phyloP scores from a whole-genome alignment of 2,797 vertebrate genomes.

The Jordanella pulchra region DNA sequence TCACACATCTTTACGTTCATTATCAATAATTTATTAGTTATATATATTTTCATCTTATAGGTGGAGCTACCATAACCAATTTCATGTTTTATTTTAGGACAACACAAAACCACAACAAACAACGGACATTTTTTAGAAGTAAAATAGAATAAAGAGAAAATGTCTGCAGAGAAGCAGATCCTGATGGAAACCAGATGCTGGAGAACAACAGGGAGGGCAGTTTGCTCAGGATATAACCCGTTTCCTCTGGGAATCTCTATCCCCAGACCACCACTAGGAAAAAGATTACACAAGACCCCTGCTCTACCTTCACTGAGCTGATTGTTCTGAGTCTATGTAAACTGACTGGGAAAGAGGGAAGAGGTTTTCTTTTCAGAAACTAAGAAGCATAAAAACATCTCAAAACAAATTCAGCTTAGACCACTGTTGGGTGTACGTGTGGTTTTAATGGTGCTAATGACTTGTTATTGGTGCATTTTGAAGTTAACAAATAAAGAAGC shows the following conservation, averaged over 20 bases:
- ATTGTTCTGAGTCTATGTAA: conserved; percentile 4
- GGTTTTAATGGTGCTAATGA: conserved; percentile 5
- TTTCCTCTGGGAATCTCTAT: conserved; percentile 64
- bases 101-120: background rate
- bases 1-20: conserved; percentile 5
- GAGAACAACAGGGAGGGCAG: conserved; percentile 49
- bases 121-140: conserved; percentile 3
- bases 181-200: conserved; percentile 80
- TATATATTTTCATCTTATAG: background rate
- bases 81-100: background rate
- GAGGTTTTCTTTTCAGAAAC: background rate
- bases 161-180: conserved; percentile 16
- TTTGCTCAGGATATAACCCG: conserved; percentile 60
- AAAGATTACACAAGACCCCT: conserved; percentile 49
- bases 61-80: background rate
- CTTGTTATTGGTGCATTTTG: background rate
- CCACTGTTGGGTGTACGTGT: background rate
- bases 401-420: background rate
- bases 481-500: background rate
- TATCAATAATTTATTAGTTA: background rate
- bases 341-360: background rate
- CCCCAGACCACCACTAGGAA: conserved; percentile 36
- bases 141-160: conserved; percentile 33
- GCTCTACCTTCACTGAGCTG: conserved; percentile 4
- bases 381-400: background rate